A percentile compares a stretch with the other conserved stretches of the same genome.
These are phyloP conservation scores for Cabera pusaria DNA, from an alignment of 2,888 invertebrate genomes.

Conservation along the genomic window DNA sequence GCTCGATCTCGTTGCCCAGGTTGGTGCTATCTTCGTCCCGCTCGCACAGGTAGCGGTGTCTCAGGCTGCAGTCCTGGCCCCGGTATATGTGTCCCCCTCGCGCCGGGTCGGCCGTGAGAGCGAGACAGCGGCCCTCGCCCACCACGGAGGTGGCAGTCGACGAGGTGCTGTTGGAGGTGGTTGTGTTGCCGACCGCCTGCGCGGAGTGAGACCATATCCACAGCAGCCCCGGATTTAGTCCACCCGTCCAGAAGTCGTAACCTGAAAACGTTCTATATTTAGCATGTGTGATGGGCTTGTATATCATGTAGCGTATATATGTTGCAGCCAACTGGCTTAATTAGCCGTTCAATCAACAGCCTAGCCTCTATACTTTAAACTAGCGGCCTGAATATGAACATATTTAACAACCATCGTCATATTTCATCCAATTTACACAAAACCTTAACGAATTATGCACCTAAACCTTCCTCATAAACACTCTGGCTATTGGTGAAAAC, in stretches of 20 bases:
- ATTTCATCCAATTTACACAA: no score
- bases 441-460: no score
- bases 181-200: constrained; percentile 86
- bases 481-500: no score
- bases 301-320: no score
- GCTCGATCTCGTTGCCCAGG: constrained; percentile 85
- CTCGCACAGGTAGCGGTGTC: constrained; percentile 89
- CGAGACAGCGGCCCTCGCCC: constrained; percentile 89
- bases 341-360: no score
- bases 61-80: constrained; percentile 88
- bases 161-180: constrained; percentile 34
- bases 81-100: constrained; percentile 85
- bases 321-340: no score
- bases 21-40: constrained; percentile 80
- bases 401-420: no score
- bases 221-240: constrained; percentile 91
- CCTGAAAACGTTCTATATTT: constrained; percentile 78
- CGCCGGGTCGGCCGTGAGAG: constrained; percentile 85
- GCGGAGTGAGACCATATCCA: constrained; percentile 95
- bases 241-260: constrained; percentile 92
- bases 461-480: no score
- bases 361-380: no score
- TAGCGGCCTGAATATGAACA: no score
- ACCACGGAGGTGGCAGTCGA: constrained; percentile 43
- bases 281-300: no score